A percentile compares a stretch with the other conserved stretches of the same genome.
Conservation (phyloP, 1,140 invertebrate genomes). For the Berghia stephanieae region DNA sequence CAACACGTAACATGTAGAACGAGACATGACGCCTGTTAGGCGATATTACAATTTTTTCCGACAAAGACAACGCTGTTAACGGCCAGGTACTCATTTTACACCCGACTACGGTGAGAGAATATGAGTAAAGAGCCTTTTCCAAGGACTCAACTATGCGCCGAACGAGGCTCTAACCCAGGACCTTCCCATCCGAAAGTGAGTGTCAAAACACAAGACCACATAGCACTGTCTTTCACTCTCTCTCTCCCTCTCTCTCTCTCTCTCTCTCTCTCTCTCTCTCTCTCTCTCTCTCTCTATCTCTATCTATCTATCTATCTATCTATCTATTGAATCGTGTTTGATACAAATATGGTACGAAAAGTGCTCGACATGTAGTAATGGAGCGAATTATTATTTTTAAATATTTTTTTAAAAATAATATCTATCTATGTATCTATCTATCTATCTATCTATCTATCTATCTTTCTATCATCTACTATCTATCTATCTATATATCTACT, state of each 20-base stretch:
- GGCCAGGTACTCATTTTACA: too few relatives aligned
- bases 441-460: neutral
- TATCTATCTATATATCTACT: neutral
- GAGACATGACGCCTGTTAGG: too few relatives aligned
- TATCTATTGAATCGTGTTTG: neutral
- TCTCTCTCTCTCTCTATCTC: neutral
- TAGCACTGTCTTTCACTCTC: neutral
- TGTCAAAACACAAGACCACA: too few relatives aligned
- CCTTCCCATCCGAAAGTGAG: neutral
- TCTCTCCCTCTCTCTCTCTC: neutral
- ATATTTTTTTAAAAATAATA: neutral
- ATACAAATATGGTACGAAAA: neutral
- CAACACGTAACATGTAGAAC: too few relatives aligned
- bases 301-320: slow-evolving; percentile 3
- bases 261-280: neutral
- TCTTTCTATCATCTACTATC: neutral
- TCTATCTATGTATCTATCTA: neutral
- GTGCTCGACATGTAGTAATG: neutral
- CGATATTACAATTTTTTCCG: too few relatives aligned
- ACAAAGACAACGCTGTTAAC: too few relatives aligned
- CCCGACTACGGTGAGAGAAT: too few relatives aligned
- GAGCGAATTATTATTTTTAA: neutral
- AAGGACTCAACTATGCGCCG: neutral
- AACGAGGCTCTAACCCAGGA: neutral
- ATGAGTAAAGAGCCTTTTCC: too few relatives aligned